A percentile compares a stretch with the other conserved stretches of the same genome.
Conservation (phyloP, 53 echinoderm and acorn worm species). For the Arbacia lixula region DNA sequence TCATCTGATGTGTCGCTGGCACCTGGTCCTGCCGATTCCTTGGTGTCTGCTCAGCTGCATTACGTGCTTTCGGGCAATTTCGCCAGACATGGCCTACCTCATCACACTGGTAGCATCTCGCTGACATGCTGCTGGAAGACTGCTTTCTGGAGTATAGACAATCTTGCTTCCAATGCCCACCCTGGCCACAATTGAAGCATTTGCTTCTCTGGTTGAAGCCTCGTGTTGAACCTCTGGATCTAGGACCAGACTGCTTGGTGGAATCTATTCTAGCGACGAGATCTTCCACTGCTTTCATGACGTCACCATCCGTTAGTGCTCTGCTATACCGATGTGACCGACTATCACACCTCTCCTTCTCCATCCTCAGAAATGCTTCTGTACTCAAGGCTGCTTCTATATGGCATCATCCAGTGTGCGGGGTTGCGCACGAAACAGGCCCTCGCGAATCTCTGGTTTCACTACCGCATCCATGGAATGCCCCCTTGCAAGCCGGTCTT, state of each 20-base stretch:
- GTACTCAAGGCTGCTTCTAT: constrained; percentile 37
- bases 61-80: not conserved
- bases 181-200: no score
- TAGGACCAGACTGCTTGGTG: no score
- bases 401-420: constrained; percentile 21
- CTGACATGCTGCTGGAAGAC: no score
- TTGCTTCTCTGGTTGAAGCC: not conserved
- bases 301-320: not conserved
- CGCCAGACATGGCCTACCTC: not conserved
- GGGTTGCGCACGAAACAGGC: constrained; percentile 44
- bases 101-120: not conserved
- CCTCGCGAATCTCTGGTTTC: constrained; percentile 47
- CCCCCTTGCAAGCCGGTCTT: constrained; percentile 48
- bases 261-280: no score
- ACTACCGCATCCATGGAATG: constrained; percentile 58
- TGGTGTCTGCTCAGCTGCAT: not conserved
- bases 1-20: not conserved
- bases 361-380: constrained; percentile 28
- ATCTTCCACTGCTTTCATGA: not conserved
- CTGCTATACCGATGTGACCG: not conserved
- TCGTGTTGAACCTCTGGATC: no score
- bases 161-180: not conserved
- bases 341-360: constrained; percentile 11
- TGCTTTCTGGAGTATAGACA: no score
- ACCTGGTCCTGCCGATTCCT: not conserved